Evolutionary conservation across 2,888 invertebrate species (phyloP).

Genomic region (Prosapia bicincta): DNA sequence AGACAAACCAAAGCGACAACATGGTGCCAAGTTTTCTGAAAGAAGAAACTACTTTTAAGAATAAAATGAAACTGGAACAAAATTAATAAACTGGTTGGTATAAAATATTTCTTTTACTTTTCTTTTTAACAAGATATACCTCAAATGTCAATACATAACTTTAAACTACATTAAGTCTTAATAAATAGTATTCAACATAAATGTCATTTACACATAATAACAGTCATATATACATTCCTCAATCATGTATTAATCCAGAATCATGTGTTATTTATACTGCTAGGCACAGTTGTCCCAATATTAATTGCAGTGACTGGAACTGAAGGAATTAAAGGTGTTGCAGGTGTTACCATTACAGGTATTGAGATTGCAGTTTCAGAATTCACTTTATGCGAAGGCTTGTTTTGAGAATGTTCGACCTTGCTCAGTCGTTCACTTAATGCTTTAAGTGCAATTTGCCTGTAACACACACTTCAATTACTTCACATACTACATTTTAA

Average conservation of each 20-base stretch:
- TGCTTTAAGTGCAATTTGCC: constrained; percentile 94
- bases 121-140: neutral
- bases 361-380: constrained; percentile 23
- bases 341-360: constrained; percentile 15
- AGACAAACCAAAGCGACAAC: too few relatives aligned
- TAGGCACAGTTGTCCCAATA: neutral
- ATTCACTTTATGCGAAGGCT: constrained; percentile 10
- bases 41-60: too few relatives aligned
- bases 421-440: constrained; percentile 51
- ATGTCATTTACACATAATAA: neutral
- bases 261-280: neutral
- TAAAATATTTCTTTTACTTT: neutral
- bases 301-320: constrained; percentile 16
- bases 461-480: constrained; percentile 54
- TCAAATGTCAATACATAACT: neutral
- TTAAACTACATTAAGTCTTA: neutral
- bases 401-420: constrained; percentile 27
- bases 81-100: neutral
- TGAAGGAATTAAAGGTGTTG: constrained; percentile 22
- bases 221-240: neutral
- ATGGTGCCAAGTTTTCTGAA: too few relatives aligned
- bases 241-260: neutral
- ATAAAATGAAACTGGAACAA: too few relatives aligned
- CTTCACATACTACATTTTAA: too few relatives aligned
- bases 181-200: neutral